Evolutionary conservation across 2,888 invertebrate genomes (phyloP).

Genomic region (Neria commutata): DNA sequence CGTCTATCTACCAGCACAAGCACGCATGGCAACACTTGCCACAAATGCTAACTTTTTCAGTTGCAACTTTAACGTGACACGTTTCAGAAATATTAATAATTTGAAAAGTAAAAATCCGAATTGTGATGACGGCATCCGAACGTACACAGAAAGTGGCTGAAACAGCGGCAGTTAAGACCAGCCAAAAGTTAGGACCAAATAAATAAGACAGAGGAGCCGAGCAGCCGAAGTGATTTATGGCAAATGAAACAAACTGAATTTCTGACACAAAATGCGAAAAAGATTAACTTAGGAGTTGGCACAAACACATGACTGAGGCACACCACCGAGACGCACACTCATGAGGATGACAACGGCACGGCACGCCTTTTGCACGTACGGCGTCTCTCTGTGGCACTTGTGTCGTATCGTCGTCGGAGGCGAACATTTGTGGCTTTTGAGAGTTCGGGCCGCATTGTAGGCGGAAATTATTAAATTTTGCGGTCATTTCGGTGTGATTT

Average conservation of each 20-base stretch:
- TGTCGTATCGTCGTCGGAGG: too few species aligned
- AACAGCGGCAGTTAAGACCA: neutral
- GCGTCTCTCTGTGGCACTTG: too few species aligned
- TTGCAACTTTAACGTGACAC: too few species aligned
- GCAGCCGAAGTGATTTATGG: neutral
- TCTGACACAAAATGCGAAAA: neutral
- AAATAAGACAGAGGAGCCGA: neutral
- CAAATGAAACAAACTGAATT: neutral
- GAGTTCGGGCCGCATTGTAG: neutral
- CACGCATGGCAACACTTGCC: too few species aligned
- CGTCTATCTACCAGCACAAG: too few species aligned
- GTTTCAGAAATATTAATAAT: too few species aligned
- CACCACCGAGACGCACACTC: neutral
- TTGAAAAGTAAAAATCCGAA: neutral
- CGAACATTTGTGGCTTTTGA: neutral
- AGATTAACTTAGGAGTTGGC: too few species aligned
- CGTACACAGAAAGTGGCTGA: too few species aligned
- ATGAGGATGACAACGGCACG: too few species aligned
- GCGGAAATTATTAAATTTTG: conserved; percentile 1
- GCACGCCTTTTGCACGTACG: too few species aligned
- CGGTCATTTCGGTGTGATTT: neutral
- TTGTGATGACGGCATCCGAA: neutral
- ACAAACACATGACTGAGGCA: neutral
- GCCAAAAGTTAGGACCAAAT: neutral
- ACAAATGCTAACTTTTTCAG: too few species aligned